A percentile compares a stretch with the other conserved stretches of the same genome.
Evolutionary conservation across 1,140 invertebrate species (phyloP).

Genomic region (Papilio xuthus): DNA sequence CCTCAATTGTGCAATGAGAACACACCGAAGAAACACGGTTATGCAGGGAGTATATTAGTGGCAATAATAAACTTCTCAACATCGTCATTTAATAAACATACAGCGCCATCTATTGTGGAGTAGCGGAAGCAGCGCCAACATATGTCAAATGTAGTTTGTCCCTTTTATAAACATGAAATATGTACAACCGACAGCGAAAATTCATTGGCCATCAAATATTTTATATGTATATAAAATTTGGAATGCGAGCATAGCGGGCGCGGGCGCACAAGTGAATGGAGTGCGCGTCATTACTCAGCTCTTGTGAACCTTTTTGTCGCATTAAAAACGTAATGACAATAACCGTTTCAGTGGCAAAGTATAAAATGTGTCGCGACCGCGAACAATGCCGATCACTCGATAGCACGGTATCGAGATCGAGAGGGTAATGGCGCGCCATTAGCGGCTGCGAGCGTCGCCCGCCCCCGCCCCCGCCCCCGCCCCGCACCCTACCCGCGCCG

Average conservation of each 20-base stretch:
- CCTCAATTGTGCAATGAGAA: no score
- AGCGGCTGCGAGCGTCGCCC: slow-evolving; percentile 34
- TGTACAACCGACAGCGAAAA: no score
- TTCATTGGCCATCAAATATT: no score
- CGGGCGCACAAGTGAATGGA: neutral
- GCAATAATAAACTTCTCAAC: no score
- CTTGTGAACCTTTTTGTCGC: slow-evolving; percentile 16
- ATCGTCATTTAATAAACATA: no score
- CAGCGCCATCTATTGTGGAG: no score
- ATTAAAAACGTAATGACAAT: slow-evolving; percentile 29
- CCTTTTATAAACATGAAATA: no score
- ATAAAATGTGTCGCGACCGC: slow-evolving; percentile 32
- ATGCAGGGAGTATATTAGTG: no score
- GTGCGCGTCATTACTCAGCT: slow-evolving; percentile 2
- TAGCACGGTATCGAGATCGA: slow-evolving; percentile 44
- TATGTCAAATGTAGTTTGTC: no score
- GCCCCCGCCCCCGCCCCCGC: neutral
- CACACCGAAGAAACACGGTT: no score
- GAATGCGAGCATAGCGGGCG: neutral
- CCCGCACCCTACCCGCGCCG: neutral
- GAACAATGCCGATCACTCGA: slow-evolving; percentile 50
- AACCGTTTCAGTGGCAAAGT: slow-evolving; percentile 24
- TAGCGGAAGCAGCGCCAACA: no score
- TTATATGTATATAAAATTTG: no score
- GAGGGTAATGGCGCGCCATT: slow-evolving; percentile 53